Evolutionary conservation across 2,888 invertebrate species (phyloP), one percentile per base, ranked within the genome.

Genomic region (Drosophila rubida): DNA sequence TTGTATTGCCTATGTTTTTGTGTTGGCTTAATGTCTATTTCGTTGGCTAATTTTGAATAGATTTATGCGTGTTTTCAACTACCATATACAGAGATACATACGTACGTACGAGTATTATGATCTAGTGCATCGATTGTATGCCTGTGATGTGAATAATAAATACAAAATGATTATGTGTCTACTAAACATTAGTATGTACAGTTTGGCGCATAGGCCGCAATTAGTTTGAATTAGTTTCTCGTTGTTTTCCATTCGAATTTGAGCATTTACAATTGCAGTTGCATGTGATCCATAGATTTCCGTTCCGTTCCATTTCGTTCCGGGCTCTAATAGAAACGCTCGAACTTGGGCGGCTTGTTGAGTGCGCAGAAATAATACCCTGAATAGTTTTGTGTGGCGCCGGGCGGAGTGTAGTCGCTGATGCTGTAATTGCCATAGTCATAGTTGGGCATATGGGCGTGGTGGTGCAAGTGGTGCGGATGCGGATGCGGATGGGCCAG

Each of bases 311-410:
- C 25, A 35, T 50, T n/a, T n/a, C n/a, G 61, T 59, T 19, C 39
- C 7, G 5, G 53, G 7, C 19, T 74, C 61, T 81, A 91, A 54
- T 90, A 91, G 83, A 90, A 91, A 63, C 91, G 76, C 69, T 91
- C 91, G 85, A 91, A 87, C 87, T 91, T 91, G 73, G 91, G 86
- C 69, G 91, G 89, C 71, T 91, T 91, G 73, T 91, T 91, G 65
- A 91, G 88, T 87, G 91, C 90, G 88, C 91, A 91, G 79, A 91
- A 91, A 86, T 91, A 91, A 87, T 91, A 91, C 83, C 91, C 91
- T 84, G 91, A 88, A 89, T 91, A 91, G 81, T 90, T 91, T 90
- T 91, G 91, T 90, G 91, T 89, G 54, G 84, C 81, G 79, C 89
- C 90, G 87, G 91, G 90, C 82, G 90, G 88, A 88, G 90, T 80